Evolutionary conservation across 2,888 invertebrate species (phyloP).

Genomic region (Agrotis exclamationis): DNA sequence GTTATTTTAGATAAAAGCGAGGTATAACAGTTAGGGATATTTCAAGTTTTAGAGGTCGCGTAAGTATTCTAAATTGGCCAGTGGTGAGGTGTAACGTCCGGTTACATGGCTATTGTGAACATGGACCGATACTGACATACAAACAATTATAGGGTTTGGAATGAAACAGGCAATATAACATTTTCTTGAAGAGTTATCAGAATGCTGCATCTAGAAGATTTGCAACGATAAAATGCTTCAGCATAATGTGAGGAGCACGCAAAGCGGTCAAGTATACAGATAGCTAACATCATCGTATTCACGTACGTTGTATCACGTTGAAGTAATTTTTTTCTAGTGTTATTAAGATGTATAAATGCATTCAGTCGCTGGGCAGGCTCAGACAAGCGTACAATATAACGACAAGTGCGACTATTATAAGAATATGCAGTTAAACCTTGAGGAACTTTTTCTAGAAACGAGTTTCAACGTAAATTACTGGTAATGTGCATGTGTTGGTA

Average conservation of each 20-base stretch:
- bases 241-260: constrained; percentile 30
- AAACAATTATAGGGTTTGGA: constrained; percentile 17
- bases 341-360: constrained; percentile 52
- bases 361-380: constrained; percentile 27
- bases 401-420: constrained; percentile 50
- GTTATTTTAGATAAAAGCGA: constrained; percentile 56
- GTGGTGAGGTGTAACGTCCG: constrained; percentile 27
- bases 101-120: neutral
- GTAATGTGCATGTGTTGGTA: constrained; percentile 47
- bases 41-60: constrained; percentile 52
- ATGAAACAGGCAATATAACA: constrained; percentile 19
- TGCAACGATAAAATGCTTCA: constrained; percentile 32
- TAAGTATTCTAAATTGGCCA: constrained; percentile 52
- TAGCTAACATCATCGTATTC: constrained; percentile 11
- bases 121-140: neutral
- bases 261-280: constrained; percentile 36
- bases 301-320: constrained; percentile 16
- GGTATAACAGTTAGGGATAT: constrained; percentile 45
- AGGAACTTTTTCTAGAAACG: constrained; percentile 67
- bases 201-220: constrained; percentile 37
- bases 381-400: constrained; percentile 33
- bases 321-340: constrained; percentile 43
- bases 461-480: constrained; percentile 60
- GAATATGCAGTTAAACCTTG: constrained; percentile 62
- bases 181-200: constrained; percentile 47